These are phyloP conservation scores for Ivindomyrus marchei DNA, from an alignment of 2,113 vertebrate species.

Conservation along the genomic window DNA sequence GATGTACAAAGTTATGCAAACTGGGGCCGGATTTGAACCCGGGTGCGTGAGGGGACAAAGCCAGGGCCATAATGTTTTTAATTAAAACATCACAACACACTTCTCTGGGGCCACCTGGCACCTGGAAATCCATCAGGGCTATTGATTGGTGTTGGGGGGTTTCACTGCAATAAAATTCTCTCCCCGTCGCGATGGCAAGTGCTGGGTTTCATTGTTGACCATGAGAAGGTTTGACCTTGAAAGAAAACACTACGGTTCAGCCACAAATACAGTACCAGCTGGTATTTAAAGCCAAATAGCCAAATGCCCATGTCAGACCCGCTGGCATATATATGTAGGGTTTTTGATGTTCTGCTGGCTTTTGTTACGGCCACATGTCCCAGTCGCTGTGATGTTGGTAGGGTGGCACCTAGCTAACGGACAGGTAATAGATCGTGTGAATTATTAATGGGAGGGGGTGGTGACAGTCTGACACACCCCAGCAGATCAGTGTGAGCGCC, in stretches of 20 bases:
- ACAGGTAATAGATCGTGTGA: slow-evolving; percentile 31
- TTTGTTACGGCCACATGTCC: not conserved
- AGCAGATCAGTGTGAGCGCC: slow-evolving; percentile 19
- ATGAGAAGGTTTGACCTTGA: not conserved
- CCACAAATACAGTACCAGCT: not conserved
- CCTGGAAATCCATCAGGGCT: not conserved
- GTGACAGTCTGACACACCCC: slow-evolving; percentile 26
- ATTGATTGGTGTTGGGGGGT: slow-evolving; percentile 7
- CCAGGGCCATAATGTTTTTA: not conserved
- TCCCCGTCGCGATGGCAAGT: not conserved
- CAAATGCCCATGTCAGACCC: not conserved
- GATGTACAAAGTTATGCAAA: not conserved
- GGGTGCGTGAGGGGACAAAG: not conserved
- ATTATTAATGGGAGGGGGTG: slow-evolving; percentile 26
- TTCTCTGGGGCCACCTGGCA: not conserved
- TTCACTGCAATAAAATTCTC: not conserved
- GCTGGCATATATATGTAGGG: not conserved
- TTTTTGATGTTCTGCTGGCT: not conserved
- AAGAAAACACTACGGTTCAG: not conserved
- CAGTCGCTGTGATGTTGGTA: not conserved
- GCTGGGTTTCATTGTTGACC: not conserved
- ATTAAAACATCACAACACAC: slow-evolving; percentile 2
- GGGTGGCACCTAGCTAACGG: slow-evolving; percentile 23
- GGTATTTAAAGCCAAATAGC: not conserved
- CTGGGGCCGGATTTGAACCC: not conserved